Evolutionary conservation across 2,797 vertebrate genomes (phyloP).

Genomic region (Xenopus petersii): DNA sequence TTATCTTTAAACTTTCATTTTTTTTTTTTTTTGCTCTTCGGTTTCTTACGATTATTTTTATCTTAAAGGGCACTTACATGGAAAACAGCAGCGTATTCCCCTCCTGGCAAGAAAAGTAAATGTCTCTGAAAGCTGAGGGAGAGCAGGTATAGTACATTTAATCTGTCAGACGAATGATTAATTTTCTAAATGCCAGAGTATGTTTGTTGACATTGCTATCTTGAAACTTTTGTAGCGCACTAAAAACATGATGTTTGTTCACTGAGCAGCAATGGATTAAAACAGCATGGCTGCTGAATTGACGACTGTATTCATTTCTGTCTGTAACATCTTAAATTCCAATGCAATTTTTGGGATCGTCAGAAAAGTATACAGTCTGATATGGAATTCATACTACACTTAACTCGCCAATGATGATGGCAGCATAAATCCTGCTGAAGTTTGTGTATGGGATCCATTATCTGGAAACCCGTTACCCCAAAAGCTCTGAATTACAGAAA

Average conservation of each 20-base stretch:
- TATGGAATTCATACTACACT: too few species aligned
- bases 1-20: conserved; percentile 5
- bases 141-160: conserved; percentile 38
- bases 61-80: conserved; percentile 39
- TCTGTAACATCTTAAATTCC: too few species aligned
- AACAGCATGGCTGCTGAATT: background rate
- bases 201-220: conserved; percentile 48
- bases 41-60: conserved; percentile 18
- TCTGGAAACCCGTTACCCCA: too few species aligned
- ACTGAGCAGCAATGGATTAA: background rate
- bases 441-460: too few species aligned
- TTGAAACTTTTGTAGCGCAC: conserved; percentile 27
- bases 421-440: too few species aligned
- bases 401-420: too few species aligned
- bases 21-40: background rate
- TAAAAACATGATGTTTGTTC: conserved; percentile 22
- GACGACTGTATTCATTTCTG: background rate
- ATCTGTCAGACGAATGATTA: conserved; percentile 43
- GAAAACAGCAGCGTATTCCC: conserved; percentile 34
- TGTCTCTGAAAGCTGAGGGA: conserved; percentile 35
- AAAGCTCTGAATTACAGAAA: too few species aligned
- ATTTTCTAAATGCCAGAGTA: conserved; percentile 45
- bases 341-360: too few species aligned
- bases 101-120: conserved; percentile 39
- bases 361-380: too few species aligned